Base-by-base conservation (phyloP, 2,888 invertebrate species). In the Myopa tessellatipennis region DNA sequence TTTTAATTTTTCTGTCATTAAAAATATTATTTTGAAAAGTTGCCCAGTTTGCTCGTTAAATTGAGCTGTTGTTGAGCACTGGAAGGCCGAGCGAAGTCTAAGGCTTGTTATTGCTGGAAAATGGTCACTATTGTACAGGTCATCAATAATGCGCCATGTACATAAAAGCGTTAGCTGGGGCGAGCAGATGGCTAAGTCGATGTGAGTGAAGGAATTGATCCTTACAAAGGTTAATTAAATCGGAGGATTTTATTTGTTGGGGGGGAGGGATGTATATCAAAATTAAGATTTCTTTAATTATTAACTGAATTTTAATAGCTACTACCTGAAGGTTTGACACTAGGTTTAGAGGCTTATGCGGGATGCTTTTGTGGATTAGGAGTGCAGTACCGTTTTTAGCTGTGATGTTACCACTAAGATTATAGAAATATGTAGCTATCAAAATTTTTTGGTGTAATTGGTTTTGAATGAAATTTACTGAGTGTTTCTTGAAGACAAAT, bases 171-270 rank as follows among this genome's bases (percentile, higher is more conserved):
- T 67, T 16, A 79, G 18, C 12, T 26, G 4, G 4, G 78, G 38
- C 7, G 78, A 77, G 65, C 77, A 75, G 14, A 80, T 80, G 1
- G 80, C 70, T 16, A 81, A 5, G 34, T 82, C 79, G 0, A 81
- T 77, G 52, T 82, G 67, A 0, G 80, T 78, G 16, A 80, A 75
- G 6, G 79, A 76, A 7, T 79, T 78, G 10, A 3, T 55, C 40
- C 72, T 77, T n/a, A 70, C 18, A 18, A 79, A 55, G 10, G 26
- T 78, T 77, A 1, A 3, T 38, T 0, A 0, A 63, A 7, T 55
- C 55, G 16, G 16, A 5, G 45, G 78, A 75, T 12, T 12, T 78
- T 4, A 16, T 2, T 34, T 45, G 5, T n/a, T 2, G 55, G 55
- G 55, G 4, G 5, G 80, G 78, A 26, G 72, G 36, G 3, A 76